Conservation (phyloP, 2,113 vertebrate genomes). For the Pheucticus melanocephalus region DNA sequence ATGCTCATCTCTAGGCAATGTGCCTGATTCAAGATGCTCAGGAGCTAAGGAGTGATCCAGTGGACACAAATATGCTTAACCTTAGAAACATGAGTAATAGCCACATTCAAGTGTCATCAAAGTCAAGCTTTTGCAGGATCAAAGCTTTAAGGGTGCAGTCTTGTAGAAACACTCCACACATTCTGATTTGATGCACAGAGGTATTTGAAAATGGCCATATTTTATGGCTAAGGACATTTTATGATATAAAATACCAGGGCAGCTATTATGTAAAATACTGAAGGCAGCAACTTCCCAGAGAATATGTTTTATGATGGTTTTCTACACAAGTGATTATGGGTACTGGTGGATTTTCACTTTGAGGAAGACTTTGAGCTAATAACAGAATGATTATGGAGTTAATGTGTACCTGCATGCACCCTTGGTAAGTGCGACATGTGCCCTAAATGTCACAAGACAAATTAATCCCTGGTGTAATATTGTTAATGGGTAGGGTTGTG, state of each 20-base stretch:
- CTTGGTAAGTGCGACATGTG: neutral
- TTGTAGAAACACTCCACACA: neutral
- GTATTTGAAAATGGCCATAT: neutral
- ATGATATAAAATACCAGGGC: neutral
- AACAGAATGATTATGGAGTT: neutral
- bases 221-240: neutral
- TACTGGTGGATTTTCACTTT: neutral
- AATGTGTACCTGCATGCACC: neutral
- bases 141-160: neutral
- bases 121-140: constrained; percentile 2
- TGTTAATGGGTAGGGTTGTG: neutral
- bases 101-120: neutral
- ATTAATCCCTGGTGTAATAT: neutral
- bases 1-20: neutral
- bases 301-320: neutral
- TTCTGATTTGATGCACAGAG: neutral
- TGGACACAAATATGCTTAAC: constrained; percentile 17
- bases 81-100: constrained; percentile 11
- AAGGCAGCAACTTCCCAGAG: neutral
- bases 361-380: neutral
- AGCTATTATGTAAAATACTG: neutral
- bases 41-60: neutral
- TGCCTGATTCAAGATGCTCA: neutral
- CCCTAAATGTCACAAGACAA: neutral
- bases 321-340: neutral